Base-by-base conservation (phyloP, 2,888 invertebrate genomes). In the Eumacrocentrus americanus region DNA sequence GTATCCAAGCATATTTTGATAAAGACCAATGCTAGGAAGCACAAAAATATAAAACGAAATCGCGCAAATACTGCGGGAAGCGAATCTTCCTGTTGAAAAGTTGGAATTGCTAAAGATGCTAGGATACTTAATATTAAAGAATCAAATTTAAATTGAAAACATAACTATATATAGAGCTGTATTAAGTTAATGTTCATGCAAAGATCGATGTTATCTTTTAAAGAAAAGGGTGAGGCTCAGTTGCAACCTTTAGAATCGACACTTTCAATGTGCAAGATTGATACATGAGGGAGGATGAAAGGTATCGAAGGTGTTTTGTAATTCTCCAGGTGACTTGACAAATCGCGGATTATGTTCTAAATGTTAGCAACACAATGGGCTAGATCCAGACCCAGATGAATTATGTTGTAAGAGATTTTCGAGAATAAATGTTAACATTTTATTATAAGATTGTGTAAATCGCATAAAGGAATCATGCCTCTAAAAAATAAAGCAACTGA, bases 291-390 rank as follows among this genome's bases (percentile, higher is more conserved):
- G 44, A 29, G 29, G 29, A 29, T 29, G 29, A 29, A 29, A 29
- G 29, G 9, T 29, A 29, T 22, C 22, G 20, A 20, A 44, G n/a
- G n/a, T 9, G 3, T 44, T 20, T 44, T 22, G 44, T 22, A 44
- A 44, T 40, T 18, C n/a, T 4, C 44, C 20, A 11, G 22, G 22
- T 44, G 44, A 20, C 44, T 40, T 40, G 18, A 40, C 38, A 40
- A 18, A 40, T 40, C 16, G 14, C 38, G 18, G 18, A 18, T 16
- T 12, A 16, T 40, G n/a, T 16, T 40, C 38, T 40, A 40, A 40
- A 40, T 40, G 38, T 40, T 44, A 44, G 29, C 29, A 29, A 29
- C 5, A 44, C n/a, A 44, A n/a, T 44, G 22, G 44, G n/a, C 20
- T 22, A 2, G 22, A n/a, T 2, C 9, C 22, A 44, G 18, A 44